A percentile compares a stretch with the other conserved stretches of the same genome.
Conservation (phyloP, 2,113 vertebrate species). For the Bothrops jararaca region DNA sequence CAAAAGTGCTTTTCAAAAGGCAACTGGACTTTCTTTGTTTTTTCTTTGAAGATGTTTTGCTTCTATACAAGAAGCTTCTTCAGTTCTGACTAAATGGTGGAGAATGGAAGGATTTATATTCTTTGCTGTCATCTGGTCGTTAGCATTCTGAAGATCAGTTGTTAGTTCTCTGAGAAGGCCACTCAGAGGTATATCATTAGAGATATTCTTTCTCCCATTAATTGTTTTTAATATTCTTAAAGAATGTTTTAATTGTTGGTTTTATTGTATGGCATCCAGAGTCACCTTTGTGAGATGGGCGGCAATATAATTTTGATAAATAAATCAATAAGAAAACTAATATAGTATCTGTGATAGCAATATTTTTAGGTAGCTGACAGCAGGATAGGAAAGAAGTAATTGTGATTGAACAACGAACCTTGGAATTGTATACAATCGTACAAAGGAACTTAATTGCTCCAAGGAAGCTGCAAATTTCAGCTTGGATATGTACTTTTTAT, state of each 20-base stretch:
- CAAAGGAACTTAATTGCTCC: slow-evolving; percentile 28
- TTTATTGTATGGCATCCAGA: neutral
- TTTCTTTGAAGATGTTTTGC: too few species aligned
- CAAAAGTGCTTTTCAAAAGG: too few species aligned
- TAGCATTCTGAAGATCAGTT: too few species aligned
- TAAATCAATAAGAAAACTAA: neutral
- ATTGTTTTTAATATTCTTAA: neutral
- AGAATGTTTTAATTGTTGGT: neutral
- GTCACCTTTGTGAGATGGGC: neutral
- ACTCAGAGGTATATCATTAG: neutral
- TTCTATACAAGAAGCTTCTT: too few species aligned
- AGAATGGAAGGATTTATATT: too few species aligned
- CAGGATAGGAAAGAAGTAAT: slow-evolving; percentile 38
- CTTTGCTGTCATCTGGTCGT: too few species aligned
- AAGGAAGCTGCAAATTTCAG: slow-evolving; percentile 42
- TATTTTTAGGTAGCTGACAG: slow-evolving; percentile 36
- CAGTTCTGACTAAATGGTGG: too few species aligned
- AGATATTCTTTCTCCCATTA: neutral
- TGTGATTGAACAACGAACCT: slow-evolving; percentile 46
- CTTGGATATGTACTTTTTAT: slow-evolving; percentile 37
- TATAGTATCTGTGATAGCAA: neutral
- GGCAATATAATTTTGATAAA: neutral
- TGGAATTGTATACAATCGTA: slow-evolving; percentile 46
- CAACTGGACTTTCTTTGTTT: too few species aligned
- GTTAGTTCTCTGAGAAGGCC: too few species aligned